These are phyloP conservation scores for Porites lobata DNA, from an alignment of 92 coral and sea anemone species.

Conservation along the genomic window DNA sequence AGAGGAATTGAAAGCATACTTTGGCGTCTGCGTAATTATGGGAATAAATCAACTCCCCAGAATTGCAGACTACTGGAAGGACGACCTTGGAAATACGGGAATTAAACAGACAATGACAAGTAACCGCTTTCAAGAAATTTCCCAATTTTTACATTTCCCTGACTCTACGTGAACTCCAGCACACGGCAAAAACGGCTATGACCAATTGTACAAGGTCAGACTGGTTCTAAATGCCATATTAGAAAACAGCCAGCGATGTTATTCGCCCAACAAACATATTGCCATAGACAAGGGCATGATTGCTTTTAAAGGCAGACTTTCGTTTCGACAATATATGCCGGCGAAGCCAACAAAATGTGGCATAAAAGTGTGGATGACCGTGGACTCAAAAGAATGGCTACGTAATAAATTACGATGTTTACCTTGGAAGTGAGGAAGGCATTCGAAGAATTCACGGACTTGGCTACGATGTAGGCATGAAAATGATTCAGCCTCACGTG, in stretches of 20 bases:
- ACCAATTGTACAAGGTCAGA: slow-evolving; percentile 9
- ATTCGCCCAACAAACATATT: too few species aligned
- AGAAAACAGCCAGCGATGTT: too few species aligned
- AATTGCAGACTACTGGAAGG: background rate
- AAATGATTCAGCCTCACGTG: slow-evolving; percentile 43
- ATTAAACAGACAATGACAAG: slow-evolving; percentile 4
- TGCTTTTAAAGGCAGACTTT: slow-evolving; percentile 22
- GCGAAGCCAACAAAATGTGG: background rate
- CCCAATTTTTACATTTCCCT: background rate
- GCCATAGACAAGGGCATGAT: too few species aligned
- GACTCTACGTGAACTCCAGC: background rate
- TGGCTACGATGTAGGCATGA: slow-evolving; percentile 62
- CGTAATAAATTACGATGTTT: slow-evolving; percentile 32
- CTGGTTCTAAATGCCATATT: background rate
- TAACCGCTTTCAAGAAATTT: slow-evolving; percentile 5
- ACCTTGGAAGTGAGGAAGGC: slow-evolving; percentile 51
- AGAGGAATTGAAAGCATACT: too few species aligned
- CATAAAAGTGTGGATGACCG: slow-evolving; percentile 32
- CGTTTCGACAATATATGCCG: slow-evolving; percentile 40
- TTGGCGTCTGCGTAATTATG: too few species aligned
- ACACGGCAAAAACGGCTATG: background rate
- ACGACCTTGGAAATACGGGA: background rate
- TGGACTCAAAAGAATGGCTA: slow-evolving; percentile 27
- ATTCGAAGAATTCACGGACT: slow-evolving; percentile 35
- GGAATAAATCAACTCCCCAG: slow-evolving; percentile 4